Percentiles rank a stretch among this genome's conserved stretches.
Evolutionary conservation across 2,888 invertebrate species (phyloP).

Genomic region (Phaonia tiefii): DNA sequence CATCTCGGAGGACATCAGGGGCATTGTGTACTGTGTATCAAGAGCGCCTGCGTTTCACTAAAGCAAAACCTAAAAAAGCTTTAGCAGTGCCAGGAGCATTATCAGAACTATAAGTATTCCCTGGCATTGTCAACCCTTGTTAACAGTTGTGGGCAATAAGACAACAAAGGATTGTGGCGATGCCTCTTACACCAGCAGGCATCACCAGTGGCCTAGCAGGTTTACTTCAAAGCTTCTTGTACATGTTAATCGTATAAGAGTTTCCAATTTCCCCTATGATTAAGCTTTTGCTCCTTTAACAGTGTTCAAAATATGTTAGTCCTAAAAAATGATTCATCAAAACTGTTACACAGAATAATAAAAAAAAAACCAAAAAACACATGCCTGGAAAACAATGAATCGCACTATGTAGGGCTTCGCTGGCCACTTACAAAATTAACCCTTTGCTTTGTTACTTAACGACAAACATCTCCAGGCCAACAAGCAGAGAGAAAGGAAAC

Average conservation of each 20-base stretch:
- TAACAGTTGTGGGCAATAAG: constrained; percentile 9
- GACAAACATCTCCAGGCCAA: constrained; percentile 4
- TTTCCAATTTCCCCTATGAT: constrained; percentile 40
- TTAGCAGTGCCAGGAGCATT: constrained; percentile 15
- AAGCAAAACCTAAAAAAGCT: constrained; percentile 2
- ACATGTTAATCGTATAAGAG: constrained; percentile 50
- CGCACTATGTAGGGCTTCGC: constrained; percentile 56
- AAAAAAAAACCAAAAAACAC: background rate
- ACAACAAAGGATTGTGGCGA: background rate
- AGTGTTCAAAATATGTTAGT: background rate
- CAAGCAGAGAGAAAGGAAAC: background rate
- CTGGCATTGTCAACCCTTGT: background rate
- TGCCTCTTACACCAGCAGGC: constrained; percentile 12
- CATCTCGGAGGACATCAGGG: background rate
- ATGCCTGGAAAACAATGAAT: constrained; percentile 40
- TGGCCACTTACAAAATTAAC: constrained; percentile 26
- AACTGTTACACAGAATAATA: constrained; percentile 23
- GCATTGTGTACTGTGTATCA: background rate
- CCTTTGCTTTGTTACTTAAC: background rate
- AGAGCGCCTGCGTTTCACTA: constrained; percentile 8
- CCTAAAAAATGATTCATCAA: constrained; percentile 56
- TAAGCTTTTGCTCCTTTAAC: constrained; percentile 14
- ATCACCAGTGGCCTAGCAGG: constrained; percentile 48
- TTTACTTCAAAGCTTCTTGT: constrained; percentile 43
- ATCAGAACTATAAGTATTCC: background rate